Evolutionary conservation across 2,113 vertebrate species (phyloP), one percentile per base, ranked within the genome.

Genomic region (Laticauda laticaudata): DNA sequence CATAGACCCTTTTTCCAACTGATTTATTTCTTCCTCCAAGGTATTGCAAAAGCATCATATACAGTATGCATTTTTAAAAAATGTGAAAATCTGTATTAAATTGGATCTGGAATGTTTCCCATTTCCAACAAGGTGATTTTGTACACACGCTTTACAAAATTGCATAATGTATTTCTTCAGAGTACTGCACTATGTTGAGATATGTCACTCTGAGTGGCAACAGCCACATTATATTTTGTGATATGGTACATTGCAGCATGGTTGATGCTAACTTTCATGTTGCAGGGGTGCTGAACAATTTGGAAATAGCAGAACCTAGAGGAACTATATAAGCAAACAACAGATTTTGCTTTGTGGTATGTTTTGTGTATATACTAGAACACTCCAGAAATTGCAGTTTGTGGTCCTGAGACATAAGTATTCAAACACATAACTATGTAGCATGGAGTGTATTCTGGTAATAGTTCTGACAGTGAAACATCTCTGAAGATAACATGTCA

Each of bases 171-270:
- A 92, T 96, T 90, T 92, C 48, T 55, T 54, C 14, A 8, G 2
- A 0, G 0, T 93, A 75, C 95, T 92, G 92, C 0, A 2, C 45
- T 88, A 91, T 89, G 39, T 45, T 92, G 56, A 93, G 86, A 90
- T 61, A 23, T 0, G 85, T 57, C 0, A 0, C 55, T 26, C 34
- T 90, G 94, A 85, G 57, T 91, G 48, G 57, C 93, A 91, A 56
- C 93, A 94, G 91, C 96, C 94, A 94, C 93, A 95, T 39, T 94
- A 59, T 90, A 64, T 87, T 53, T 2, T 88, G 90, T 55, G 56
- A 69, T 93, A 43, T 81, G 89, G 96, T 93, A 95, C 64, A 94
- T 90, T 91, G 59, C 61, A 87, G 85, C 29, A 34, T 88, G 92
- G 92, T 8, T 69, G 92, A 89, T 91, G 59, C 93, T 92, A 69